Evolutionary conservation across 2,797 vertebrate species (phyloP).

Genomic region (Clangula hyemalis): DNA sequence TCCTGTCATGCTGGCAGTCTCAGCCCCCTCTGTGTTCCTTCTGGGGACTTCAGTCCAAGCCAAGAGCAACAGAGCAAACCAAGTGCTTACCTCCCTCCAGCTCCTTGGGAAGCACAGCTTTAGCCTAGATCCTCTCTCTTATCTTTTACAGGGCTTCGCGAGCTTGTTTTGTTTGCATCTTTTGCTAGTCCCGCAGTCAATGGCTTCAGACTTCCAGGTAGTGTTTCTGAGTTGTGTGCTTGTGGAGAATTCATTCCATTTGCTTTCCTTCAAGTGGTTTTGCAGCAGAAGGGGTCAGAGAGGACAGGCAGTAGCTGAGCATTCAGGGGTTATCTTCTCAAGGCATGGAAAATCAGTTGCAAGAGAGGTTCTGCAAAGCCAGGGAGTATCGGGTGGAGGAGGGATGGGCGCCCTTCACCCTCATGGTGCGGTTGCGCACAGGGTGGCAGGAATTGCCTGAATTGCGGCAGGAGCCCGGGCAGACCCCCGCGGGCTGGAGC

Average conservation of each 20-base stretch:
- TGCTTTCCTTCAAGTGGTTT: not conserved
- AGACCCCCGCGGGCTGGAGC: not conserved
- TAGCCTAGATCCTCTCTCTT: too few species aligned
- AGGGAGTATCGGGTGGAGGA: not conserved
- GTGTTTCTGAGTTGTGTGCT: accelerated
- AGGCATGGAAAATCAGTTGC: not conserved
- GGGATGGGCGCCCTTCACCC: not conserved
- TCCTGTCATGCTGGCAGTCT: accelerated
- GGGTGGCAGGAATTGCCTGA: not conserved
- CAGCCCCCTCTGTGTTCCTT: not conserved
- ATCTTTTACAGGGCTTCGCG: not conserved
- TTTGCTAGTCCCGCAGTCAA: not conserved
- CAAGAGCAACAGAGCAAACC: accelerated
- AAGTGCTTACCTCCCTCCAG: not conserved
- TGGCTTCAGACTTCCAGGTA: accelerated
- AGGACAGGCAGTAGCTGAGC: not conserved
- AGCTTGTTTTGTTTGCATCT: not conserved
- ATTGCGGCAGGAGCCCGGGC: not conserved
- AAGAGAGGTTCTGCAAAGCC: too few species aligned
- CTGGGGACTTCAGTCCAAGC: not conserved
- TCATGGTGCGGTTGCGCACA: not conserved
- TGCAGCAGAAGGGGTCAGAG: not conserved
- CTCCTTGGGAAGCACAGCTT: not conserved
- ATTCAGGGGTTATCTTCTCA: not conserved
- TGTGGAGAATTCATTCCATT: accelerated